Percentiles rank a stretch among this genome's conserved stretches.
Evolutionary conservation across 2,888 invertebrate genomes (phyloP).

Genomic region (Caenorhabditis panamensis): DNA sequence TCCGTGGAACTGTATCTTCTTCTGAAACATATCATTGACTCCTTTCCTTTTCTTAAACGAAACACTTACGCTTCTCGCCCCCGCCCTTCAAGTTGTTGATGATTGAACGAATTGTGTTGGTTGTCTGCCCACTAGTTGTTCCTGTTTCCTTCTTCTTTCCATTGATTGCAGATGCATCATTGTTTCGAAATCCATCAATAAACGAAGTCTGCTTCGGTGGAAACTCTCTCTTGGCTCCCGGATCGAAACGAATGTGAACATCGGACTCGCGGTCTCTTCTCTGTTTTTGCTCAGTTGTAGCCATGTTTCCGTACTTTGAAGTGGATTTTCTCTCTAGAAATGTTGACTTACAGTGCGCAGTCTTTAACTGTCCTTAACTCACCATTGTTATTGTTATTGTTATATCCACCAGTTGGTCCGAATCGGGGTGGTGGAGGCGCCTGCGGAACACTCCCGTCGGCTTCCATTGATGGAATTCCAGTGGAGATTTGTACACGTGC

Average conservation of each 20-base stretch:
- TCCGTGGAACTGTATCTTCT: conserved; percentile 45
- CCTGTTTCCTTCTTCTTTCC: conserved; percentile 42
- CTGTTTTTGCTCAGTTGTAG: conserved; percentile 31
- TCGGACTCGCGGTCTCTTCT: conserved; percentile 37
- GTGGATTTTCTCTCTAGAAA: conserved; percentile 29
- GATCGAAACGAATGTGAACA: conserved; percentile 58
- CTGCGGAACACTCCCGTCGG: conserved; percentile 24
- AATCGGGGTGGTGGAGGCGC: conserved; percentile 58
- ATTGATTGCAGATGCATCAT: not conserved
- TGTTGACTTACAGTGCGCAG: not conserved
- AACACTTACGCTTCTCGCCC: conserved; percentile 33
- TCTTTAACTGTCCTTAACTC: not conserved
- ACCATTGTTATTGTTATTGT: conserved; percentile 33
- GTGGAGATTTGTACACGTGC: conserved; percentile 62
- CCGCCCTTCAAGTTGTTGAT: conserved; percentile 68
- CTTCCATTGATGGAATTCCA: conserved; percentile 30
- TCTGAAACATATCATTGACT: conserved; percentile 20
- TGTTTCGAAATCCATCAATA: conserved; percentile 54
- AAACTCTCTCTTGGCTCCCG: conserved; percentile 29
- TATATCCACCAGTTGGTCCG: conserved; percentile 49
- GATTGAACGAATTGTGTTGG: conserved; percentile 60
- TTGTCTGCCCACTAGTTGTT: conserved; percentile 19
- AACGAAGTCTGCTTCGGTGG: conserved; percentile 46
- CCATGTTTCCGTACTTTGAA: conserved; percentile 41
- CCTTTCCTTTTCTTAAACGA: not conserved